Evolutionary conservation across 1,140 invertebrate species (phyloP).

Genomic region (Aricia agestis): DNA sequence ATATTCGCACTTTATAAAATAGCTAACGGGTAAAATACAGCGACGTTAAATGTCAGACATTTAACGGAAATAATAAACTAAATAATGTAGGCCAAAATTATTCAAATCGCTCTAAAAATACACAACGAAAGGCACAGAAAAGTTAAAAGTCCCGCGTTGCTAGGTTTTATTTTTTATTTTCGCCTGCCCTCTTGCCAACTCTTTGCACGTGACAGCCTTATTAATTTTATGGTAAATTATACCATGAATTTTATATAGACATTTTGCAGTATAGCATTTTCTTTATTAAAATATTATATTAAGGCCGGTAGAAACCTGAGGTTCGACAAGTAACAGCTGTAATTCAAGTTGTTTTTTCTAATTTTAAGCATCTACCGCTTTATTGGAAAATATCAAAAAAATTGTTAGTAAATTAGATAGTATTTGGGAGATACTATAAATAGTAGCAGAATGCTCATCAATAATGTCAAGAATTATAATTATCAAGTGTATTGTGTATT

Average conservation of each 20-base stretch:
- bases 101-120: background rate
- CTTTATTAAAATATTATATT: background rate
- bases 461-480: too few species aligned
- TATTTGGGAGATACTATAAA: too few species aligned
- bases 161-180: background rate
- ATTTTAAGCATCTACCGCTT: too few species aligned
- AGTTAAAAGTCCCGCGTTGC: background rate
- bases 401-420: too few species aligned
- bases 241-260: background rate
- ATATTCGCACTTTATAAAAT: too few species aligned
- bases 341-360: too few species aligned
- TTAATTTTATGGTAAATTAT: slow-evolving; percentile 4
- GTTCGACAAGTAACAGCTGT: too few species aligned
- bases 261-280: background rate
- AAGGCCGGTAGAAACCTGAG: too few species aligned
- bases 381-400: too few species aligned
- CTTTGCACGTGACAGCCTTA: slow-evolving; percentile 2
- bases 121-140: background rate
- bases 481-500: too few species aligned
- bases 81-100: background rate
- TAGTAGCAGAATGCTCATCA: too few species aligned
- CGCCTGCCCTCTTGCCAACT: background rate
- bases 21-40: too few species aligned
- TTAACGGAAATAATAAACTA: slow-evolving; percentile 9
- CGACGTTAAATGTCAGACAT: background rate